These are phyloP conservation scores for Sebastes melanostomus DNA, from an alignment of 2,797 vertebrate species.

Conservation along the genomic window DNA sequence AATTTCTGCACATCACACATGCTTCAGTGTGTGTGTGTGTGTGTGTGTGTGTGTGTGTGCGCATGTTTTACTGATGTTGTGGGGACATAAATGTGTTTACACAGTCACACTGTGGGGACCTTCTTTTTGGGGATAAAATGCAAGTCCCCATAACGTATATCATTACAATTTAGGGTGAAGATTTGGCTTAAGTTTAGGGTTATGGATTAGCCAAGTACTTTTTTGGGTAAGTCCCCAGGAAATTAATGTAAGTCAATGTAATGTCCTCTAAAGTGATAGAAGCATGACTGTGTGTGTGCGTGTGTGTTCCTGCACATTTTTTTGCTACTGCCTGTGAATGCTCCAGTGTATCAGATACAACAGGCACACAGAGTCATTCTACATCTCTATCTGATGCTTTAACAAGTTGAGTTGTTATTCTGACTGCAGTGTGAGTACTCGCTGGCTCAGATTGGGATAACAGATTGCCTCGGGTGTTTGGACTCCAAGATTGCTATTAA, in stretches of 20 bases:
- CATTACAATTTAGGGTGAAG: neutral
- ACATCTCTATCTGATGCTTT: constrained; percentile 18
- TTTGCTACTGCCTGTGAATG: neutral
- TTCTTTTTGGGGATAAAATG: neutral
- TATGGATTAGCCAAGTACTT: neutral
- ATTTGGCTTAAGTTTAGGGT: neutral
- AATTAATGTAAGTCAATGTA: neutral
- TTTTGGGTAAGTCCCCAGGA: neutral
- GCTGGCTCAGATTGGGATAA: constrained; percentile 19
- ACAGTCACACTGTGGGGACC: neutral
- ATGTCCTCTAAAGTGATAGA: neutral
- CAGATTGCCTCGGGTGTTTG: constrained; percentile 36
- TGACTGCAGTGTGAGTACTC: constrained; percentile 18
- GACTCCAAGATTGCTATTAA: constrained; percentile 24
- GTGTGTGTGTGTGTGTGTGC: neutral
- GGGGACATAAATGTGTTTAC: neutral
- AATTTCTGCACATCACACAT: neutral
- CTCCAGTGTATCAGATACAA: neutral
- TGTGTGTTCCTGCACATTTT: neutral
- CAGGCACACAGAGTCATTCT: neutral
- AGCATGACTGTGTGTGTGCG: neutral
- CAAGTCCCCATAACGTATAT: neutral
- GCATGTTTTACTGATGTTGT: neutral
- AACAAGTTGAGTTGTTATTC: constrained; percentile 36
- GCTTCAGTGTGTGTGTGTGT: neutral